Evolutionary conservation across 92 coral and sea anemone genomes (phyloP), one percentile per base, ranked within the genome.

Genomic region (Micromussa lordhowensis): DNA sequence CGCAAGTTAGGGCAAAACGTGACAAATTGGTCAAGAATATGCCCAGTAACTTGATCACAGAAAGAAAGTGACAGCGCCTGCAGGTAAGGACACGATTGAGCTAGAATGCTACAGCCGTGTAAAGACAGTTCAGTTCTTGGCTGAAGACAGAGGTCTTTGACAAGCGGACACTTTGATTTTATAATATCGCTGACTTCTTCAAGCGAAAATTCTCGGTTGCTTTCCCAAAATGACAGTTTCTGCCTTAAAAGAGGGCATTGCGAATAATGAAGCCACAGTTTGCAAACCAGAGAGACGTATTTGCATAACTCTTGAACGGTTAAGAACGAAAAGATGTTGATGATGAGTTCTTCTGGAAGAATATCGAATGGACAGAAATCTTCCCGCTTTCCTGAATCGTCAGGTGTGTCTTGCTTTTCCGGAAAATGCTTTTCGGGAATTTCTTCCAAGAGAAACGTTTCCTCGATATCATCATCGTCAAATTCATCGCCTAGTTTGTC

Each of bases 341-440:
- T 79, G 35, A 94, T 66, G 38, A 97, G 86, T 84, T 97, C 99
- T 53, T 90, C 92, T 24, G 98, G 99, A 82, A 97, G 88, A 75
- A 82, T 7, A 66, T 90, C 92, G 81, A 97, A 91, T 11, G 71
- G 74, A 57, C 76, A 30, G 19, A 57, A 38, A 16, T 58, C 44
- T 21, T 64, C 44, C 7, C 63, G 76, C 15, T 32, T 18, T 68
- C 16, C 81, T 29, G 22, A 10, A 68, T 40, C 49, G n/a, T n/a
- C n/a, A n/a, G n/a, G n/a, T n/a, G n/a, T n/a, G n/a, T n/a, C n/a
- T 7, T 24, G 26, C 18, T 53, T 26, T 31, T 51, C 54, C 7
- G 4, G 10, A 38, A n/a, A 26, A 24, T 75, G 77, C 53, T 35
- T 59, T 51, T 48, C 80, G 4, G 57, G 32, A 34, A 75, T 21